Base-by-base conservation (phyloP, 2,888 invertebrate species). In the Drosophila atripex region DNA sequence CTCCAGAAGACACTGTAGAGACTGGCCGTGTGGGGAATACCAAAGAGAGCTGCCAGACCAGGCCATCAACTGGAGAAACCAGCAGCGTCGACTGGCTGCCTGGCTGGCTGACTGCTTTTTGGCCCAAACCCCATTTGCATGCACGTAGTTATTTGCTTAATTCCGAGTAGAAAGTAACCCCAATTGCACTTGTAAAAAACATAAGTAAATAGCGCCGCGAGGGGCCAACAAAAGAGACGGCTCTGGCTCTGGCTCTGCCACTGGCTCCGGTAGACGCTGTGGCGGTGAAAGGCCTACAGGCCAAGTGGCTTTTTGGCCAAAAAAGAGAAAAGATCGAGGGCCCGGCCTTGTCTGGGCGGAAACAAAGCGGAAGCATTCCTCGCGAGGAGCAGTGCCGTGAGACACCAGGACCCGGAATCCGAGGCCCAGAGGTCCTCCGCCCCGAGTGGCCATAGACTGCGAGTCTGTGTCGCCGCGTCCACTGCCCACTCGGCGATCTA, bases 81-180 rank as follows among this genome's bases (percentile, higher is more conserved):
- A 23, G 0, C 4, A 23, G 21, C 21, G n/a, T 4, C 21, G 21
- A 21, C 21, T n/a, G n/a, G n/a, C n/a, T n/a, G 21, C 21, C 21
- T 3, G 43, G 21, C 3, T 64, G 52, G 68, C 52, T 41, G 39
- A 18, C 14, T 41, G 39, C 18, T 16, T 14, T 56, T 49, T 61
- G 78, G 52, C 71, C 58, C 39, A 35, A 54, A 43, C 41, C 41
- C 61, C 75, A 79, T 79, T 83, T 80, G 78, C 78, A 80, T 83
- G 78, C 64, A 64, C 71, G 61, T 57, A 84, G 72, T 75, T 78
- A 73, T 72, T 72, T 55, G 55, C 80, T 86, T 83, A 63, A 72
- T 77, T 82, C 86, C 75, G 83, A 86, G 86, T 84, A 82, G 82
- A 82, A 82, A 82, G 82, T 83, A 86, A 82, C 82, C 82, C 86